Conservation (phyloP, 2,888 invertebrate species). For the Dynastes maya region DNA sequence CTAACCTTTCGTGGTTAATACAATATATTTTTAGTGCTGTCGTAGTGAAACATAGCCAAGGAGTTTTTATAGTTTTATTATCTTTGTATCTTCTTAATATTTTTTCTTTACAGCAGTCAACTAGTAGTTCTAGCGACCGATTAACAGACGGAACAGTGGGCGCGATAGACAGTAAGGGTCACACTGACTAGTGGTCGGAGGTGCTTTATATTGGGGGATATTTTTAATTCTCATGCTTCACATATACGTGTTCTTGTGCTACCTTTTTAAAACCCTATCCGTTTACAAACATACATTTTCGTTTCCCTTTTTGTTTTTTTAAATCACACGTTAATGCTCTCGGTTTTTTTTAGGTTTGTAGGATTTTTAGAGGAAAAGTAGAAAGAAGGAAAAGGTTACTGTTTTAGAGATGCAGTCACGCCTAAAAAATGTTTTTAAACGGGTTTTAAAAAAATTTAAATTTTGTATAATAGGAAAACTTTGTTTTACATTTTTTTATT, state of each 20-base stretch:
- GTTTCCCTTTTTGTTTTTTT: background rate
- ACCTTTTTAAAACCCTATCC: conserved; percentile 5
- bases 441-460: too few species aligned
- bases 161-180: conserved; percentile 30
- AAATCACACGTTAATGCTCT: background rate
- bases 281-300: background rate
- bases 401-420: too few species aligned
- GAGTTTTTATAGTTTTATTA: background rate
- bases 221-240: conserved; percentile 31
- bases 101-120: conserved; percentile 35
- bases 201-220: conserved; percentile 34
- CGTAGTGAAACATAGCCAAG: conserved; percentile 6
- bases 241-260: conserved; percentile 31
- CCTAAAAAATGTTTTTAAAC: too few species aligned
- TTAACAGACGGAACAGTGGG: conserved; percentile 23
- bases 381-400: too few species aligned
- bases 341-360: too few species aligned
- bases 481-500: too few species aligned
- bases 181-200: conserved; percentile 24
- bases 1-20: too few species aligned
- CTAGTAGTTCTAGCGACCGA: conserved; percentile 39
- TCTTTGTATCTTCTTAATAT: conserved; percentile 1
- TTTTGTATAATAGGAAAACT: too few species aligned
- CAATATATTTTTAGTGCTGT: background rate
- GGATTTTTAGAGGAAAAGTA: too few species aligned